Evolutionary conservation across 2,797 vertebrate species (phyloP), one percentile per base, ranked within the genome.

Genomic region (Tympanoctomys barrerae): DNA sequence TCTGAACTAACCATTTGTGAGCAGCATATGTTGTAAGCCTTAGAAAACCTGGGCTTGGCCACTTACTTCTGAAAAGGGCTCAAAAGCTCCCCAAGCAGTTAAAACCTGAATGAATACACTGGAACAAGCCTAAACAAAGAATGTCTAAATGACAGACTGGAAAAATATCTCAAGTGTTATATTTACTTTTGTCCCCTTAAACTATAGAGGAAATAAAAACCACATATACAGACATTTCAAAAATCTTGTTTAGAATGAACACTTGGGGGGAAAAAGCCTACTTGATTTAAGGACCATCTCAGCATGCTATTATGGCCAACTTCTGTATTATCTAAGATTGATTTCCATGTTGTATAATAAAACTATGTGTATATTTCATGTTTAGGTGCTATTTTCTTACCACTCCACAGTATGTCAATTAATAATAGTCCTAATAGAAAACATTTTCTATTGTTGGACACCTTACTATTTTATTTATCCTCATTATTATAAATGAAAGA

Each of bases 161-260:
- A 79, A 94, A 94, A 94, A 64, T 61, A 33, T 89, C 11, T 61
- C 22, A 84, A 21, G 42, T 46, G 71, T 89, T n/a, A 22, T 62
- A 52, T 85, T 91, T 94, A 33, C 73, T 83, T 87, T 70, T 42
- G 36, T 0, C 0, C 7, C 31, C 39, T 52, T 36, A 92, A 81
- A 90, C 3, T 84, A 96, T 16, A 88, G 39, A 31, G 31, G 52
- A 89, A 81, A 89, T 57, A 92, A n/a, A 94, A 89, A 78, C 75
- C 33, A 84, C 42, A 86, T 46, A 75, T 81, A 64, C 0, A 77
- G 2, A 33, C 49, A 73, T 52, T 82, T 16, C 0, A 24, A 62
- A 42, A 62, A 19, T 31, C 28, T 61, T 88, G 22, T 8, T 68
- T 78, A 26, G 78, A 75, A 54, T 57, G 6, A 64, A 80, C 8